Base-by-base conservation (phyloP, 2,113 vertebrate genomes). In the Mesocricetus auratus region DNA sequence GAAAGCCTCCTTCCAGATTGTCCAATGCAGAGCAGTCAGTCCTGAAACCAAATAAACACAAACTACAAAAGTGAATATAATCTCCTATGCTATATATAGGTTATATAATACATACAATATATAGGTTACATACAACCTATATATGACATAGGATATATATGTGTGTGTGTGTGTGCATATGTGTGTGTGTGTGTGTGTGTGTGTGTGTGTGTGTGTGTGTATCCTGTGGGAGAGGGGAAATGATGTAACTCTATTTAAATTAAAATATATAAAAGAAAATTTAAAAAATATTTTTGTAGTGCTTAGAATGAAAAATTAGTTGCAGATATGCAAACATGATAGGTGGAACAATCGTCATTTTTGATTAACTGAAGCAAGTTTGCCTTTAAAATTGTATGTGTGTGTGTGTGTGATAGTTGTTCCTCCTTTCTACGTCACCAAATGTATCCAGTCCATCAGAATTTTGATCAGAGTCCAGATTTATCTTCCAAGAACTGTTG, bases 311-410 rank as follows among this genome's bases (percentile, higher is more conserved):
- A 86, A 95, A 97, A 33, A 77, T 88, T 95, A 91, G 36, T 60
- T 93, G 9, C 53, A 90, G 68, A 2, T 69, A 0, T 88, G 19
- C 17, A 94, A 77, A 91, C 53, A 93, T 47, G 39, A 89, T 94
- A 78, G 21, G 7, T 90, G 1, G 12, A 92, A 0, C 11, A 60
- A 31, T 96, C 31, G 17, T 86, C 13, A 94, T 86, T 89, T 11
- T 83, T 95, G 53, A n/a, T 42, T 75, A 22, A 36, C 5, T 64
- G 22, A 93, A 85, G 60, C 77, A 75, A 66, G 60, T 58, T 85
- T 95, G 33, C 36, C 45, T 94, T 96, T 82, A 82, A 97, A 93
- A 64, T 90, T 88, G 53, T 21, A 75, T 79, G 95, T 96, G 53
- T 53, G 50, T 53, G 50, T 3, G 15, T 56, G 17, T 77, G 33